Base-by-base conservation (phyloP, 1,140 invertebrate genomes). In the Bombus vancouverensis region DNA sequence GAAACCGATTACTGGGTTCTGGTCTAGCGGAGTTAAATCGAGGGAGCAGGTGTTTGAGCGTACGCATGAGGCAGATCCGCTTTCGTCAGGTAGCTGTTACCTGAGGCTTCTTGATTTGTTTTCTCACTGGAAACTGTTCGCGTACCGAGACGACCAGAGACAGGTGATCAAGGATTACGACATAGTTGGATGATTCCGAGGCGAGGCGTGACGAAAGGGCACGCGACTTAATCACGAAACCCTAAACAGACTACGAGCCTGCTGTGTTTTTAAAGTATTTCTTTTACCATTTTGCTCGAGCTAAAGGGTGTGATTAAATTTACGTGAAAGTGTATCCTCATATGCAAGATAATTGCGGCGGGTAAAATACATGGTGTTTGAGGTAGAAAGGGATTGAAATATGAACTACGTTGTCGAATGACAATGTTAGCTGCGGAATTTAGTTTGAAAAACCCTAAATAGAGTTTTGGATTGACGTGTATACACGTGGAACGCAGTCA, bases 21-120 rank as follows among this genome's bases (percentile, higher is more conserved):
- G 77, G 77, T 79, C 77, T 79, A 66, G n/a, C 32, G 77, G 62
- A 66, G 39, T 79, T 42, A 79, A 79, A 79, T 79, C n/a, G 62
- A 66, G n/a, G 77, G 22, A 44, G 59, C 77, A 79, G 77, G 77
- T 79, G 77, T 42, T n/a, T 10, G 12, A 13, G 74, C 34, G 25
- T n/a, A 39, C 53, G 53, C 71, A 44, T 15, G 15, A 73, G 15
- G 25, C 72, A 32, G 37, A 39, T 65, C 59, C 57, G 37, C 22
- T n/a, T 74, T 25, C n/a, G 76, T 78, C 59, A 78, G 76, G 59
- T 78, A 39, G 18, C 76, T 37, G 25, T 34, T 59, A 76, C 74
- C 32, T 59, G 62, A 42, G 66, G 77, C n/a, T 44, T 79, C 62
- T 66, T 47, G n/a, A 57, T 25, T 57, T 57, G 12, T 65, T 75